phyloP scores from a whole-genome alignment of 1,140 invertebrate species.

The Euwallacea similis region DNA sequence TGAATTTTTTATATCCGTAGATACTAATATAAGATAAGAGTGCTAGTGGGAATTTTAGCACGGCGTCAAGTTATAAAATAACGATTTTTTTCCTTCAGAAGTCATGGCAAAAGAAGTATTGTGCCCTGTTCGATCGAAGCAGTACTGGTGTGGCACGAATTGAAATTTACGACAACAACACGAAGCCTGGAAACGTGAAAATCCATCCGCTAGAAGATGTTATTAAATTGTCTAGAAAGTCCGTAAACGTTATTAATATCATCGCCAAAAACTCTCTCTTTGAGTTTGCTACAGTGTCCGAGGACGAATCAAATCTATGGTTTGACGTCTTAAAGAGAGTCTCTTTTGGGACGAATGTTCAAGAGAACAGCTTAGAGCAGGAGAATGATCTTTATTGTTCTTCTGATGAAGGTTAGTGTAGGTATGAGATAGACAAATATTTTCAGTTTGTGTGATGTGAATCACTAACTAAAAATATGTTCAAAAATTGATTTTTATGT shows the following conservation, averaged over 20 bases:
- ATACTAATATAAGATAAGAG: not conserved
- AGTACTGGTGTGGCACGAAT: slow-evolving; percentile 80
- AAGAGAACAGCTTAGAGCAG: slow-evolving; percentile 71
- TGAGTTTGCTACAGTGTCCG: slow-evolving; percentile 71
- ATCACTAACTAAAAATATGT: too few species aligned
- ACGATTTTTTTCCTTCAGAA: slow-evolving; percentile 61
- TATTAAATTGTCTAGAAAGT: slow-evolving; percentile 75
- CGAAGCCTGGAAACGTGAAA: slow-evolving; percentile 66
- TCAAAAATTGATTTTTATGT: too few species aligned
- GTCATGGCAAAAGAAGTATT: slow-evolving; percentile 77
- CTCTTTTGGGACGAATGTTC: slow-evolving; percentile 68
- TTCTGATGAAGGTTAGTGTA: slow-evolving; percentile 65
- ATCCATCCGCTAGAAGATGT: slow-evolving; percentile 84
- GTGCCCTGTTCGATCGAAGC: slow-evolving; percentile 75
- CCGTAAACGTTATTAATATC: slow-evolving; percentile 64
- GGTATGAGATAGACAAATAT: not conserved
- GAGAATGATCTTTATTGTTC: slow-evolving; percentile 86
- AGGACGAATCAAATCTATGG: slow-evolving; percentile 75
- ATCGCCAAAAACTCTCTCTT: slow-evolving; percentile 72
- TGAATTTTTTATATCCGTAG: slow-evolving; percentile 12
- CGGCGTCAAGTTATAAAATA: not conserved
- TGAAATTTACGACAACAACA: slow-evolving; percentile 81
- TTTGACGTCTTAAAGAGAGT: slow-evolving; percentile 75
- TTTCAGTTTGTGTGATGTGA: too few species aligned
- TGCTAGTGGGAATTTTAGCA: too few species aligned